Evolutionary conservation across 1,140 invertebrate genomes (phyloP), one percentile per base, ranked within the genome.

Genomic region (Tetramorium simillimum): DNA sequence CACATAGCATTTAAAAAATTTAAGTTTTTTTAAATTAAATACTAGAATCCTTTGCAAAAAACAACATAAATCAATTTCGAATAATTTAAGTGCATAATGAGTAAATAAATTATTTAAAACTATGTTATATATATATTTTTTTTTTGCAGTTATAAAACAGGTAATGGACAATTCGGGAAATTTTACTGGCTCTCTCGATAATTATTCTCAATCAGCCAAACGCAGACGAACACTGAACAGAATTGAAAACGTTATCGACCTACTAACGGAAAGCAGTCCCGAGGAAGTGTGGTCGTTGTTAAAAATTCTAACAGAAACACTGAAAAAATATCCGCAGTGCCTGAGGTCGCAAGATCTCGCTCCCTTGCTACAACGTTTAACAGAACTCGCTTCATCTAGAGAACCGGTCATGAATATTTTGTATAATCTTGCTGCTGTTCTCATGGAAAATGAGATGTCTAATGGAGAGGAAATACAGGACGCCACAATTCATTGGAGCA

Each of bases 241-340:
- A 60, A 73, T 92, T n/a, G 73, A 91, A 37, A 88, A 85, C 18
- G 58, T 92, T 3, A 49, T 92, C 28, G 89, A 94, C 51, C 46
- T 93, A 33, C 49, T 94, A 9, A 84, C 37, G 40, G 75, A 88
- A 37, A 86, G 60, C 18, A 88, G 87, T 78, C 73, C 89, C 9
- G 89, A 92, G 63, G 77, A 78, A 81, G 84, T 85, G 3, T 93
- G 92, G 91, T 77, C 91, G 5, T 86, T 90, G 12, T 63, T 94
- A 58, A 92, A 92, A 78, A 90, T 95, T 28, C 80, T 94, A 9
- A 88, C 86, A 7, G 87, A 76, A 67, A 90, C 94, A 21, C 75
- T 95, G 21, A 91, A 86, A 65, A 94, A 93, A 82, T 95, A 96
- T 93, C 95, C 96, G 4, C 69, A 93, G 56, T 85, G 92, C 21